These are phyloP conservation scores for Parnassius apollo DNA, from an alignment of 2,888 invertebrate genomes.

Conservation along the genomic window DNA sequence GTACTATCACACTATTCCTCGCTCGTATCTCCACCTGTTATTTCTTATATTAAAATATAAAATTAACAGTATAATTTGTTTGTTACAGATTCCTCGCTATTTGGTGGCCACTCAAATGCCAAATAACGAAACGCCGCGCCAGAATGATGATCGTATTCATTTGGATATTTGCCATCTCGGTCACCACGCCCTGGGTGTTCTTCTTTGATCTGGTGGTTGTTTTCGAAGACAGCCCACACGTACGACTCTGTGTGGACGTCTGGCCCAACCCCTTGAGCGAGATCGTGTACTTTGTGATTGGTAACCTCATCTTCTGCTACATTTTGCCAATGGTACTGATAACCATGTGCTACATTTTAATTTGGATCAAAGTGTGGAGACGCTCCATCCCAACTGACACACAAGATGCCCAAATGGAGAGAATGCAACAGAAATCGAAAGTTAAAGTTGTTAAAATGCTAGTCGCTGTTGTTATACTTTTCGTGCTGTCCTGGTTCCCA, in stretches of 20 bases:
- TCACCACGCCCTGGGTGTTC: slow-evolving; percentile 94
- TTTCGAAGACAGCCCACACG: slow-evolving; percentile 87
- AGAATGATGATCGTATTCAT: slow-evolving; percentile 93
- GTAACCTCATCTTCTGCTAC: slow-evolving; percentile 94
- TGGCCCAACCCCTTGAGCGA: slow-evolving; percentile 93
- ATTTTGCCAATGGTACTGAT: slow-evolving; percentile 94
- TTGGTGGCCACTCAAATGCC: slow-evolving; percentile 95
- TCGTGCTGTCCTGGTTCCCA: slow-evolving; percentile 96
- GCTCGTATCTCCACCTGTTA: no score
- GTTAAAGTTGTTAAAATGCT: slow-evolving; percentile 97
- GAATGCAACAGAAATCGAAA: slow-evolving; percentile 96
- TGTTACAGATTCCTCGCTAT: slow-evolving; percentile 95
- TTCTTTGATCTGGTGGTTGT: slow-evolving; percentile 91
- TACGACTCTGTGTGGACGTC: slow-evolving; percentile 89
- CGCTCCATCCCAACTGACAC: slow-evolving; percentile 94
- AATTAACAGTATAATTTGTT: slow-evolving; percentile 28
- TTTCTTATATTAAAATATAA: neutral
- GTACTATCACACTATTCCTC: no score
- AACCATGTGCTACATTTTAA: slow-evolving; percentile 94
- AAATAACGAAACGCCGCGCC: slow-evolving; percentile 93
- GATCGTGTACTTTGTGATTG: slow-evolving; percentile 92
- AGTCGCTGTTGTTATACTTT: slow-evolving; percentile 94
- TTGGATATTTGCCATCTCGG: slow-evolving; percentile 92
- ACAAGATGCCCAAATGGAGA: slow-evolving; percentile 94
- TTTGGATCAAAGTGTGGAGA: slow-evolving; percentile 95